A percentile compares a stretch with the other conserved stretches of the same genome.
phyloP scores from a whole-genome alignment of 2,888 invertebrate genomes.

The Ferdinandea cuprea region DNA sequence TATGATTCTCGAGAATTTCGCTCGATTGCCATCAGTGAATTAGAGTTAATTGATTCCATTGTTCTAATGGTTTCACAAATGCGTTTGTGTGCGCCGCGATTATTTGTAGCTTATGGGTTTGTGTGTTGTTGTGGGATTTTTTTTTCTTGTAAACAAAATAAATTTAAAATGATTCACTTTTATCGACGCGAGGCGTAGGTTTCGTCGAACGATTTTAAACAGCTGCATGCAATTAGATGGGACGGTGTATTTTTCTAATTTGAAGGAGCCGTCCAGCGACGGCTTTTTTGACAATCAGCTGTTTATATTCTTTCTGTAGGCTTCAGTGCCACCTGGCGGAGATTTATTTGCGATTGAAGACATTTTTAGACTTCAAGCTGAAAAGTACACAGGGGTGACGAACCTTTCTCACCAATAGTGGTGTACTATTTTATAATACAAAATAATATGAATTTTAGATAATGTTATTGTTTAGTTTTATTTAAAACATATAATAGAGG shows the following conservation, averaged over 20 bases:
- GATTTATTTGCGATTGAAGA: neutral
- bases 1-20: constrained; percentile 79
- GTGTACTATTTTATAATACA: no score
- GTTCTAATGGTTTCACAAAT: constrained; percentile 65
- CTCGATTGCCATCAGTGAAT: constrained; percentile 74
- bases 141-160: constrained; percentile 31
- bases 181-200: constrained; percentile 12
- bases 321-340: constrained; percentile 39
- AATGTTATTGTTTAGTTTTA: no score
- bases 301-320: neutral
- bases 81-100: constrained; percentile 34
- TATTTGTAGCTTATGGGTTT: constrained; percentile 25
- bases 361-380: neutral
- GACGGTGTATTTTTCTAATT: constrained; percentile 29
- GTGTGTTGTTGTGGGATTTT: constrained; percentile 11
- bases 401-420: no score
- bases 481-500: no score
- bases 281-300: constrained; percentile 58
- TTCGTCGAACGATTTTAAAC: constrained; percentile 15
- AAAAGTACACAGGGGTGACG: neutral
- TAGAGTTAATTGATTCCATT: constrained; percentile 74
- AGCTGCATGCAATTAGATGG: constrained; percentile 1
- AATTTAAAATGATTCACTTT: constrained; percentile 40
- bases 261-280: neutral
- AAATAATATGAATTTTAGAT: no score